Conservation (phyloP, 2,113 vertebrate genomes). For the Podarcis raffonei region DNA sequence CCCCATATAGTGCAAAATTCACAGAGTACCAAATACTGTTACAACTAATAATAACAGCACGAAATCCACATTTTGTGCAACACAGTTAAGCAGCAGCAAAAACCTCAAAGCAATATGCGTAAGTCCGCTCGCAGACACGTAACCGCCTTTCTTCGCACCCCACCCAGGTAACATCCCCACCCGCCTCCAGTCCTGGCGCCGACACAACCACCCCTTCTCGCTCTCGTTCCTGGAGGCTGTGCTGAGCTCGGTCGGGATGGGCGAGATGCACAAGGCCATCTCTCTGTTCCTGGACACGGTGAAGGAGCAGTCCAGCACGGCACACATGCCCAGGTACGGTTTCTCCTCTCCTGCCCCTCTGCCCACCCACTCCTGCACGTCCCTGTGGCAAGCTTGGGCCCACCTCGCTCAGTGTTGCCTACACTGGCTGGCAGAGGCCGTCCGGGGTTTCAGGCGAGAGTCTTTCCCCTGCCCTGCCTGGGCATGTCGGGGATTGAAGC, state of each 20-base stretch:
- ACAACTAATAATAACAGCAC: no score
- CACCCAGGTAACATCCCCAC: slow-evolving; percentile 71
- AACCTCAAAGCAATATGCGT: no score
- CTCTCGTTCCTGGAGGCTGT: slow-evolving; percentile 87
- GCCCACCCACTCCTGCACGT: slow-evolving; percentile 36
- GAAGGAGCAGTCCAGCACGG: slow-evolving; percentile 65
- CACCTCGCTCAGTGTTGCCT: no score
- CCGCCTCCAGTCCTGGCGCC: slow-evolving; percentile 76
- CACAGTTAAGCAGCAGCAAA: no score
- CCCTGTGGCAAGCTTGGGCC: not conserved
- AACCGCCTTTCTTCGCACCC: not conserved
- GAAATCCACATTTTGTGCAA: no score
- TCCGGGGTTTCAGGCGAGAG: no score
- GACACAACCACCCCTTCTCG: slow-evolving; percentile 82
- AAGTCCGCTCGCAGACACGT: no score
- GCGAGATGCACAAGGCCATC: slow-evolving; percentile 91
- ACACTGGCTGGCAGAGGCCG: no score
- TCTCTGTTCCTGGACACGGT: slow-evolving; percentile 84
- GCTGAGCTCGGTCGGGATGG: slow-evolving; percentile 86
- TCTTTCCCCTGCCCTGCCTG: no score
- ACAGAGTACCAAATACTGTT: no score
- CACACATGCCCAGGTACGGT: slow-evolving; percentile 66
- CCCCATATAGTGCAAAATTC: no score
- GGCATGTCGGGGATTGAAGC: no score
- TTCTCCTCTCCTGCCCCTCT: fast-evolving